phyloP scores from a whole-genome alignment of 2,113 vertebrate genomes.

The Rhinoderma darwinii region DNA sequence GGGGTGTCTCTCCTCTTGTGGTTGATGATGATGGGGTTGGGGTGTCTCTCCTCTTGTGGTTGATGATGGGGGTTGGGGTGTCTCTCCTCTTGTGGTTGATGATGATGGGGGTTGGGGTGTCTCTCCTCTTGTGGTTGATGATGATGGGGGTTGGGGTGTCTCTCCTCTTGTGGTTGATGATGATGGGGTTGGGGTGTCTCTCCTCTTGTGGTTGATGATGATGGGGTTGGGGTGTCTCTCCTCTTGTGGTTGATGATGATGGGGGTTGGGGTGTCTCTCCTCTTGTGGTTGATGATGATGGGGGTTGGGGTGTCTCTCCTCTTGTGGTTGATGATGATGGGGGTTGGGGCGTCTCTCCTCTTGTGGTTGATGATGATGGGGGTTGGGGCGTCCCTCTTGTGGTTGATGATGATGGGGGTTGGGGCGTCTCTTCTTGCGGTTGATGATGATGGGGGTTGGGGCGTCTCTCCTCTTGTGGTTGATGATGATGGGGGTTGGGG shows the following conservation, averaged over 20 bases:
- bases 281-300: not conserved
- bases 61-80: not conserved
- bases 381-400: too few species aligned
- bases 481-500: too few species aligned
- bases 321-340: too few species aligned
- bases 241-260: slow-evolving; percentile 82
- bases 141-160: not conserved
- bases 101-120: not conserved
- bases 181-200: not conserved
- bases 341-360: too few species aligned
- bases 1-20: not conserved
- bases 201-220: slow-evolving; percentile 75
- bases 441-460: too few species aligned
- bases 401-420: too few species aligned
- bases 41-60: too few species aligned
- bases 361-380: too few species aligned
- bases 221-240: slow-evolving; percentile 82
- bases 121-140: too few species aligned
- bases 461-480: too few species aligned
- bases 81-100: not conserved
- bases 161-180: not conserved
- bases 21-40: slow-evolving; percentile 90
- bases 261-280: slow-evolving; percentile 71
- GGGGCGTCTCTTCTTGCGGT: too few species aligned
- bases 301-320: not conserved